Evolutionary conservation across 37 sponge, comb jelly and placozoan genomes (phyloP).

Genomic region (Corticium candelabrum): DNA sequence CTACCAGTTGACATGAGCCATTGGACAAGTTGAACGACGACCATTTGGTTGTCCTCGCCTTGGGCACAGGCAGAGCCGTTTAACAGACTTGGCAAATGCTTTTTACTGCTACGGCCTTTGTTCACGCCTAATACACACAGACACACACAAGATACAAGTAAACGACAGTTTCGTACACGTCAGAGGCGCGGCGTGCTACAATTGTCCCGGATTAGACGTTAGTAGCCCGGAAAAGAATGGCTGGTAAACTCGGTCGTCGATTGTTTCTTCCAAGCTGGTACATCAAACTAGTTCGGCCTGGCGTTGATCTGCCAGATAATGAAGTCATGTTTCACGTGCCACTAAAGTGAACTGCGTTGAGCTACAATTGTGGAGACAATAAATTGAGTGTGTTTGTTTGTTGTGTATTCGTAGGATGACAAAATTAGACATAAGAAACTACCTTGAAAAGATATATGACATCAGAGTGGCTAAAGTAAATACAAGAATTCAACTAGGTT

Average conservation of each 20-base stretch:
- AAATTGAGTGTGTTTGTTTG: not conserved
- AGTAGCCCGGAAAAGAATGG: not conserved
- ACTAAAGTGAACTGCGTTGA: constrained; percentile 43
- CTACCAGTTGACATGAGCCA: too few species aligned
- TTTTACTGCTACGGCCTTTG: too few species aligned
- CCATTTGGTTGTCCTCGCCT: not conserved
- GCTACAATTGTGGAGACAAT: not conserved
- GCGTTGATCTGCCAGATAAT: constrained; percentile 43
- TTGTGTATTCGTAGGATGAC: constrained; percentile 50
- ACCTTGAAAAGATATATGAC: constrained; percentile 71
- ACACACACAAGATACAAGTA: too few species aligned
- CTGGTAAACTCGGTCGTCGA: constrained; percentile 9
- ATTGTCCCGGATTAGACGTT: too few species aligned
- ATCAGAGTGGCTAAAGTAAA: constrained; percentile 63
- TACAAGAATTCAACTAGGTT: constrained; percentile 80
- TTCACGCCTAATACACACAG: too few species aligned
- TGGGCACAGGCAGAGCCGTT: too few species aligned
- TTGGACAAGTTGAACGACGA: not conserved
- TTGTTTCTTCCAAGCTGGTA: constrained; percentile 65
- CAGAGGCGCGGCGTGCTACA: too few species aligned
- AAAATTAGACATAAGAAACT: constrained; percentile 79
- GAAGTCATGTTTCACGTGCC: constrained; percentile 66
- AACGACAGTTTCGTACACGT: too few species aligned
- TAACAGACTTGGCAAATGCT: too few species aligned
- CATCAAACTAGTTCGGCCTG: constrained; percentile 62